Conservation (phyloP, 2,113 vertebrate species). For the Upupa epops region DNA sequence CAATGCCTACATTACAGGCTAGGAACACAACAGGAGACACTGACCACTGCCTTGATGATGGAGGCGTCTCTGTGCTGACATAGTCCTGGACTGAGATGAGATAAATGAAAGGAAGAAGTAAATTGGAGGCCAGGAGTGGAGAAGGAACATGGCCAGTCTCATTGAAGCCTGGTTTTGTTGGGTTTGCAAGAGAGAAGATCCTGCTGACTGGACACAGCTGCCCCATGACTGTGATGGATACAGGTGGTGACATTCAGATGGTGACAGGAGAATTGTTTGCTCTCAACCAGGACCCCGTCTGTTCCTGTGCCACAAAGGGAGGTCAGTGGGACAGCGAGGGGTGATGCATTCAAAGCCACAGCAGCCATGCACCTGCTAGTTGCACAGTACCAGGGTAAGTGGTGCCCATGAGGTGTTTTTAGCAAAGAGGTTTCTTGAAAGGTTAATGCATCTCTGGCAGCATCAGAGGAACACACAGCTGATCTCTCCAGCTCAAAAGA, state of each 20-base stretch:
- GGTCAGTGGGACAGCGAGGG: accelerated
- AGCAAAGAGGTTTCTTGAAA: not conserved
- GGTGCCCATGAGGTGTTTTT: accelerated
- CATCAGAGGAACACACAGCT: not conserved
- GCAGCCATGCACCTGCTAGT: not conserved
- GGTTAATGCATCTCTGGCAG: not conserved
- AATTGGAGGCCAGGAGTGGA: not conserved
- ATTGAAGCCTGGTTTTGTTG: not conserved
- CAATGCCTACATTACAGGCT: not conserved
- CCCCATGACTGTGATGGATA: not conserved
- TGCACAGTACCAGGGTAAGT: accelerated
- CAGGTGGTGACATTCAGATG: too few relatives aligned
- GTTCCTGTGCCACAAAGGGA: accelerated
- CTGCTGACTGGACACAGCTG: accelerated
- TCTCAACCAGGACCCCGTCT: not conserved
- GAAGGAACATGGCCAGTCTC: not conserved
- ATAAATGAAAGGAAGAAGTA: not conserved
- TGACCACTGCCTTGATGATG: not conserved
- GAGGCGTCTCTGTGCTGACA: not conserved
- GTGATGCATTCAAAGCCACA: accelerated
- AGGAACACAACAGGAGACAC: not conserved
- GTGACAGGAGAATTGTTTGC: not conserved
- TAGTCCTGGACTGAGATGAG: not conserved
- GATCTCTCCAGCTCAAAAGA: not conserved
- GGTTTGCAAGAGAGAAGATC: not conserved